Evolutionary conservation across 2,888 invertebrate genomes (phyloP).

Genomic region (Nemoura dubitans): DNA sequence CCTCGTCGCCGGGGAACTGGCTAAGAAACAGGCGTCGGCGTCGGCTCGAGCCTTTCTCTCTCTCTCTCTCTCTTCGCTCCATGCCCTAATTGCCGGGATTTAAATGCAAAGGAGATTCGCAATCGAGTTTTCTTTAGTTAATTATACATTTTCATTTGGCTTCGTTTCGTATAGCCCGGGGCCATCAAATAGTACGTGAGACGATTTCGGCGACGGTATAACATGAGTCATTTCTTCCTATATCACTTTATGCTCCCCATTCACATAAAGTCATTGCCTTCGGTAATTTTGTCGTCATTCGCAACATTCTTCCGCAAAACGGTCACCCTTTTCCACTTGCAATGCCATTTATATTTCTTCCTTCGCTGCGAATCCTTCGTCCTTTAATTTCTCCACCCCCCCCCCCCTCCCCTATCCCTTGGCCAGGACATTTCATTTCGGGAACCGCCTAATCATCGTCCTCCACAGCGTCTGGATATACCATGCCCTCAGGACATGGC

Average conservation of each 20-base stretch:
- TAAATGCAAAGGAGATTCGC: slow-evolving; percentile 50
- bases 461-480: slow-evolving; percentile 43
- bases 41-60: background rate
- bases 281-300: slow-evolving; percentile 1
- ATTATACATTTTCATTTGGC: slow-evolving; percentile 42
- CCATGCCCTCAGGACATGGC: slow-evolving; percentile 24
- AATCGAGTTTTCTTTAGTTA: slow-evolving; percentile 45
- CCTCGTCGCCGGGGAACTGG: slow-evolving; percentile 15
- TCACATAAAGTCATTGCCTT: slow-evolving; percentile 10
- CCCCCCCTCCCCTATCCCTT: slow-evolving; percentile 18
- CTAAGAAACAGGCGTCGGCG: background rate
- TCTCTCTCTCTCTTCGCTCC: background rate
- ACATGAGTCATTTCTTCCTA: background rate
- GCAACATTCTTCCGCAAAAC: background rate
- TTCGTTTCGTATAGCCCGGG: slow-evolving; percentile 31
- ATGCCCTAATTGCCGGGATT: slow-evolving; percentile 49
- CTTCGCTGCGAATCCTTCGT: slow-evolving; percentile 24
- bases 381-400: slow-evolving; percentile 47
- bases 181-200: slow-evolving; percentile 34
- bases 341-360: background rate
- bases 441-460: slow-evolving; percentile 55
- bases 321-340: background rate
- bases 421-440: slow-evolving; percentile 54
- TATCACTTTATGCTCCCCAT: slow-evolving; percentile 17
- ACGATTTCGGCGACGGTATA: background rate